Evolutionary conservation across 2,797 vertebrate genomes (phyloP), one percentile per base, ranked within the genome.

Genomic region (Sebastiscus tertius): DNA sequence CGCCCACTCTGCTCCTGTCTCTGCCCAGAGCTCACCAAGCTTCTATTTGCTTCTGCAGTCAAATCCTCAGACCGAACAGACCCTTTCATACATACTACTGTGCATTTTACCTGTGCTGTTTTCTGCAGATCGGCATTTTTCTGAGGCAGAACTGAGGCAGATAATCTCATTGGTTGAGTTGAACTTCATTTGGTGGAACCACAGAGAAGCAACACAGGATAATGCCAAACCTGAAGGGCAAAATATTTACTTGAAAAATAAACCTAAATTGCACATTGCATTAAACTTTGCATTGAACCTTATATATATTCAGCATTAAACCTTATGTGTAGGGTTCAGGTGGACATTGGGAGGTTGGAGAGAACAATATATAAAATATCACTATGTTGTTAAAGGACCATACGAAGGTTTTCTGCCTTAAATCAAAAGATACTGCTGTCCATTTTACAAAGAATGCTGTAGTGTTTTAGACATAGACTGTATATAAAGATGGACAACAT

Each of bases 1-100:
- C 94, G 89, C 95, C 95, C 95, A 96, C 94, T 94, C 92, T 84
- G 92, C 93, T 94, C 94, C 93, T 93, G 94, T 93, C 90, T 89
- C 77, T 92, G 88, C 91, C 89, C 85, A 79, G 85, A 75, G 80
- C 93, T 92, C 87, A 91, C 74, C 84, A 78, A 89, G 87, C 88
- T 84, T 90, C 89, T 92, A 83, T 95, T 95, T 94, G 92, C 94
- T 94, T 93, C 86, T 87, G 75, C 65, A 79, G 80, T 75, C 86
- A 72, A 73, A 91, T 89, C 75, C 27, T 79, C 84, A 82, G 60
- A 56, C 72, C 16, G 1, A 66, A 58, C 20, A 49, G 27, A 49
- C 75, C 33, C 63, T 65, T 76, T 77, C 74, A 78, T 64, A 67
- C 68, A 68, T 20, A 54, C 54, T 73, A 66, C 39, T 14, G 60